Evolutionary conservation across 1,140 invertebrate species (phyloP), one percentile per base, ranked within the genome.

Genomic region (Macrocentrus cingulum): DNA sequence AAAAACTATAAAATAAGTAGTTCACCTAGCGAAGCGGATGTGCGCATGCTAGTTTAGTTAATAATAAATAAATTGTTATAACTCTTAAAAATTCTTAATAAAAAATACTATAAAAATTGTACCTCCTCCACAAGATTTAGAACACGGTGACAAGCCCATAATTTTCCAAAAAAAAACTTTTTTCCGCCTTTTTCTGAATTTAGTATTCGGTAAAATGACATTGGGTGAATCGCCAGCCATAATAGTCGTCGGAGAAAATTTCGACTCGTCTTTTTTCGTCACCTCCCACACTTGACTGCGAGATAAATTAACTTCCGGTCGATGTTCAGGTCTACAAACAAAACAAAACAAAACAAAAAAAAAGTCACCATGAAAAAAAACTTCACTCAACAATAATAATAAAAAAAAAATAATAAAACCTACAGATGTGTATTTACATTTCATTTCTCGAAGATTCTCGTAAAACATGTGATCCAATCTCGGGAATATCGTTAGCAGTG

Each of bases 121-220:
- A 85, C 92, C 92, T 74, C 90, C 90, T 1, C 91, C 92, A 74
- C 93, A 95, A 25, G 85, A 84, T 68, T 88, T 87, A 0, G 89
- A 87, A 74, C 93, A 95, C 22, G 87, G 80, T 1, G 88, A 85
- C 58, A 90, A 87, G 1, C 88, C 88, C 2, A 87, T 76, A 23
- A 91, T 84, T 71, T 90, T 91, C 92, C 92, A 95, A 0, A 82
- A 69, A 68, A 90, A 92, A 67, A 86, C 86, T 53, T 85, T 81
- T 63, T 84, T 83, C 36, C 84, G 80, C 34, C 65, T 74, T 32
- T 60, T 68, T n/a, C 42, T 66, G 19, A 61, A 71, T 7, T 48
- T 45, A 1, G 23, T 32, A 1, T 46, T 20, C n/a, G 46, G 25
- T 32, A 37, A 29, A 45, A 62, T 66, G 23, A 51, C 62, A 51